Percentiles rank a stretch among this genome's conserved stretches.
These are phyloP conservation scores for Acropternis orthonyx DNA, from an alignment of 2,797 vertebrate genomes.

Conservation along the genomic window DNA sequence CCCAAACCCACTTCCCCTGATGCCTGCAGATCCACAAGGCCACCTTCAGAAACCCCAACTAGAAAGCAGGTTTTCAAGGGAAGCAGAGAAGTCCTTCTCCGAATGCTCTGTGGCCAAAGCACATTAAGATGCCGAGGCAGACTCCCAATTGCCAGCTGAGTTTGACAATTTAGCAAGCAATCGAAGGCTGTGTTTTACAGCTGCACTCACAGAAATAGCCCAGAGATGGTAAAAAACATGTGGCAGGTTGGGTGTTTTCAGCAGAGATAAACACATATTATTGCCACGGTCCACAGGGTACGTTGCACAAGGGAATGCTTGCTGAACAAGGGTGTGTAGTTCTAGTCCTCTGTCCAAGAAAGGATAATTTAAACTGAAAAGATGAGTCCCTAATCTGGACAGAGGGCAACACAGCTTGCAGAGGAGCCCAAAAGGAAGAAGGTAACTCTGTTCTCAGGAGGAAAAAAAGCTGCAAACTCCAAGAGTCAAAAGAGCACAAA, in stretches of 20 bases:
- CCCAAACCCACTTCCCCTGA: neutral
- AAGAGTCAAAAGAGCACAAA: neutral
- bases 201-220: neutral
- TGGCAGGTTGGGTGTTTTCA: neutral
- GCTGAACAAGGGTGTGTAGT: neutral
- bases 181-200: neutral
- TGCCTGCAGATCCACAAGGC: neutral
- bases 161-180: neutral
- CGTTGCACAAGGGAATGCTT: neutral
- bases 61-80: neutral
- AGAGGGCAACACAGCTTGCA: neutral
- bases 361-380: neutral
- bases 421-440: neutral
- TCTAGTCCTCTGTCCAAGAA: neutral
- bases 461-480: neutral
- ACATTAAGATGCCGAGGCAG: neutral
- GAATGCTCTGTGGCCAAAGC: neutral
- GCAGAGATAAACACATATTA: neutral
- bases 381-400: neutral
- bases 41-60: neutral
- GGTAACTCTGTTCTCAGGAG: neutral
- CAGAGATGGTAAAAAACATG: neutral
- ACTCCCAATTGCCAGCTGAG: neutral
- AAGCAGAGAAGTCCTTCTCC: neutral
- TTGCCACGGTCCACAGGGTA: neutral